These are phyloP conservation scores for Phlogophora meticulosa DNA, from an alignment of 2,888 invertebrate species.

Conservation along the genomic window DNA sequence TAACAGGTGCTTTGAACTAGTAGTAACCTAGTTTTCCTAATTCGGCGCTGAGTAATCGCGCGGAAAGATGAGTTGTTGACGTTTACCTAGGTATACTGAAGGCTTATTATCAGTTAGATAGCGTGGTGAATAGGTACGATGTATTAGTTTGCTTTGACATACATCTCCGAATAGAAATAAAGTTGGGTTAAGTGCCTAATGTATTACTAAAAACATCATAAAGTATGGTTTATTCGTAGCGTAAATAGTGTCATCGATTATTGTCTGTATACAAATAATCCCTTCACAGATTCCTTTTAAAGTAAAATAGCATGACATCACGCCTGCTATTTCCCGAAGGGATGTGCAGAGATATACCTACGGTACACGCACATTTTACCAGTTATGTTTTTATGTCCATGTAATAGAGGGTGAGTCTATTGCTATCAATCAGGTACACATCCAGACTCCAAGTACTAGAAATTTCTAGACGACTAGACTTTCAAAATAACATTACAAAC, in stretches of 20 bases:
- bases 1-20: conserved; percentile 12
- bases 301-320: no score
- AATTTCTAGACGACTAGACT: no score
- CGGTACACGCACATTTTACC: no score
- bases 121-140: neutral
- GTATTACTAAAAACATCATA: neutral
- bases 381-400: no score
- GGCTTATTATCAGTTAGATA: neutral
- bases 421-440: no score
- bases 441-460: no score
- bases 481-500: neutral
- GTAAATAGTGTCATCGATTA: neutral
- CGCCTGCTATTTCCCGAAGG: no score
- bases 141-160: neutral
- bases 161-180: neutral
- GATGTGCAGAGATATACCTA: no score
- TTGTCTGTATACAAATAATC: no score
- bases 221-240: neutral
- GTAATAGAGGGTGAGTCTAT: no score
- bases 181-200: neutral
- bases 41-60: conserved; percentile 7
- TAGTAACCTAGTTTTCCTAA: conserved; percentile 11
- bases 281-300: no score
- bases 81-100: neutral
- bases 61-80: conserved; percentile 1